These are phyloP conservation scores for Himalopsyche tibetana DNA, from an alignment of 2,888 invertebrate species.

Conservation along the genomic window DNA sequence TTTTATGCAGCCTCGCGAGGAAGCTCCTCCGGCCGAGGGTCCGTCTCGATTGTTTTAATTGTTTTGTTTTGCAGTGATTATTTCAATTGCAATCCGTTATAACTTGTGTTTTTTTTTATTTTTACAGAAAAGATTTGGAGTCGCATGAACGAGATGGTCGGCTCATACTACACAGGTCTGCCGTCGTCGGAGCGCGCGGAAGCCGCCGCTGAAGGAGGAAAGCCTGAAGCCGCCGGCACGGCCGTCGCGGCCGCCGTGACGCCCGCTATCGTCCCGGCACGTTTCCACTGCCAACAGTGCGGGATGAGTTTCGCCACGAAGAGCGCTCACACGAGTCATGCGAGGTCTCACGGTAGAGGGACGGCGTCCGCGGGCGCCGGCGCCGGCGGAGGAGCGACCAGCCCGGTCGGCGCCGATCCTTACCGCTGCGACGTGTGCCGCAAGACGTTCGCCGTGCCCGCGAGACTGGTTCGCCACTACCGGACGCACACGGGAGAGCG, in stretches of 20 bases:
- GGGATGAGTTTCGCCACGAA: constrained; percentile 86
- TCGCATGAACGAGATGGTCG: constrained; percentile 75
- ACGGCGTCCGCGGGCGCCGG: constrained; percentile 67
- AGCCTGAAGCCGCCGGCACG: constrained; percentile 50
- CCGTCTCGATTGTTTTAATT: not conserved
- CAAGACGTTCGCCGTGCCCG: constrained; percentile 94
- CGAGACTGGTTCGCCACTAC: constrained; percentile 89
- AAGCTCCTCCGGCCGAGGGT: constrained; percentile 65
- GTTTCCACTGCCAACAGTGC: constrained; percentile 83
- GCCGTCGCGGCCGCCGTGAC: constrained; percentile 45
- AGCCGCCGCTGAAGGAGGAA: constrained; percentile 72
- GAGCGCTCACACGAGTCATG: constrained; percentile 84
- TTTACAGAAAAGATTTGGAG: constrained; percentile 74
- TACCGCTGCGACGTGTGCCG: constrained; percentile 93
- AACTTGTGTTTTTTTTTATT: constrained; percentile 52
- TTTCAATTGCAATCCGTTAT: constrained; percentile 41
- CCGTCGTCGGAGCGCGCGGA: constrained; percentile 60
- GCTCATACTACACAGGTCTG: constrained; percentile 72
- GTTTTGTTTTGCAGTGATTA: not conserved
- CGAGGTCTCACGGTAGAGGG: constrained; percentile 79
- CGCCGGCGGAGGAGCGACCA: constrained; percentile 70
- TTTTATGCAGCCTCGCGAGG: constrained; percentile 72
- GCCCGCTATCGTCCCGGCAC: constrained; percentile 67
- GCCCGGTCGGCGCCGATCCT: constrained; percentile 79
- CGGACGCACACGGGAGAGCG: constrained; percentile 94